These are phyloP conservation scores for Thera obeliscata DNA, from an alignment of 2,888 invertebrate genomes.

Conservation along the genomic window DNA sequence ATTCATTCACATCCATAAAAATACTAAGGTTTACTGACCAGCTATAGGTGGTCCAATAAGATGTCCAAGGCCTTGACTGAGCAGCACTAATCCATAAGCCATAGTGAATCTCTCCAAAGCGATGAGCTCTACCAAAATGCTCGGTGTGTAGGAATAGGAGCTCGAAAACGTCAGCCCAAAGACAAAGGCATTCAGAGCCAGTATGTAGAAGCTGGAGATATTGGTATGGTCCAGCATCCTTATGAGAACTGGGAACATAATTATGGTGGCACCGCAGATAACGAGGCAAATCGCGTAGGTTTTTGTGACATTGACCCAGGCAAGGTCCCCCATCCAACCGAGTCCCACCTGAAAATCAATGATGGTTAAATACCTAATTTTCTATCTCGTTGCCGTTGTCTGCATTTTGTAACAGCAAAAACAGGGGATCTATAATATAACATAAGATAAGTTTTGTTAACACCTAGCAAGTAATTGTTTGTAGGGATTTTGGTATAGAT, in stretches of 20 bases:
- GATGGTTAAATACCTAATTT: not conserved
- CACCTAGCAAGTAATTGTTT: not conserved
- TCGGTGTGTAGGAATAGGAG: constrained; percentile 95
- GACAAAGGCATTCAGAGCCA: constrained; percentile 84
- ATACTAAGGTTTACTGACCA: constrained; percentile 79
- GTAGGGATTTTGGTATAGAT: not conserved
- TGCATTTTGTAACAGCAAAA: not conserved
- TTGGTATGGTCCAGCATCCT: constrained; percentile 60
- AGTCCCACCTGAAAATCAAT: constrained; percentile 86
- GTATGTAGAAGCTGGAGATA: constrained; percentile 76
- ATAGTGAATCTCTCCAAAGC: constrained; percentile 96
- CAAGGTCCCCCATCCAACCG: constrained; percentile 95
- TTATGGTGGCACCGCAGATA: constrained; percentile 85
- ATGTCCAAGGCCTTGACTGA: constrained; percentile 97
- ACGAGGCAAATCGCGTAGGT: constrained; percentile 92
- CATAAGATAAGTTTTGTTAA: not conserved
- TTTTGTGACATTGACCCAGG: constrained; percentile 93
- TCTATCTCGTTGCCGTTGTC: too few species aligned
- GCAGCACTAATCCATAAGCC: constrained; percentile 94
- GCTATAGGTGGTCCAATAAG: constrained; percentile 97
- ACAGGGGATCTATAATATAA: too few species aligned
- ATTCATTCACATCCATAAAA: too few species aligned
- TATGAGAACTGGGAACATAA: constrained; percentile 85
- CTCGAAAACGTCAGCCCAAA: constrained; percentile 97
- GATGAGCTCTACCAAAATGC: constrained; percentile 94